Conservation (phyloP, 2,797 vertebrate species). For the Chaetophractus vellerosus region DNA sequence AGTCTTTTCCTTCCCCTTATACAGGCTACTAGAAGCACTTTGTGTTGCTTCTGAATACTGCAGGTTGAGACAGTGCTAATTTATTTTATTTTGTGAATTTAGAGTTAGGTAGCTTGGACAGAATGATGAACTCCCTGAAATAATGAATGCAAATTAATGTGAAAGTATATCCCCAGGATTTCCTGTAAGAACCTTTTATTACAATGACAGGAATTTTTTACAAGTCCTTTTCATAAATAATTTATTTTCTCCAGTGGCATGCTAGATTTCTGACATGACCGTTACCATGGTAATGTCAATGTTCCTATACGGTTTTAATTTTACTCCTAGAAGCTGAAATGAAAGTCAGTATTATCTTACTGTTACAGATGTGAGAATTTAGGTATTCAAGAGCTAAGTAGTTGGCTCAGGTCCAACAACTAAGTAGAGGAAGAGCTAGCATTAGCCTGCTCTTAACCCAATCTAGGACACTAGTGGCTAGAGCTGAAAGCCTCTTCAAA, state of each 20-base stretch:
- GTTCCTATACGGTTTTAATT: constrained; percentile 68
- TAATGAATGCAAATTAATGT: constrained; percentile 74
- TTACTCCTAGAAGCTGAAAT: constrained; percentile 71
- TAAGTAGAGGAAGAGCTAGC: background rate
- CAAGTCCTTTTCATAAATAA: constrained; percentile 80
- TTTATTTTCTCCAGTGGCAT: constrained; percentile 72
- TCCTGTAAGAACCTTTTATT: constrained; percentile 80
- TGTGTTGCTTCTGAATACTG: constrained; percentile 39
- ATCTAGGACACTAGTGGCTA: background rate
- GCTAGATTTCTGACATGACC: constrained; percentile 59
- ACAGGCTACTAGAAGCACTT: background rate
- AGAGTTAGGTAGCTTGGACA: constrained; percentile 66
- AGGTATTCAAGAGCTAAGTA: constrained; percentile 64
- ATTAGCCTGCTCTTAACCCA: background rate
- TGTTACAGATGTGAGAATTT: constrained; percentile 62
- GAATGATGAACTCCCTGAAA: constrained; percentile 56
- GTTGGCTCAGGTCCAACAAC: constrained; percentile 40
- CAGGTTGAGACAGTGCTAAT: constrained; percentile 50
- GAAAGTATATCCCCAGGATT: constrained; percentile 73
- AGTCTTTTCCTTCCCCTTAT: constrained; percentile 34
- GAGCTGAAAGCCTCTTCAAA: background rate
- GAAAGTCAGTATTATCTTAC: constrained; percentile 73
- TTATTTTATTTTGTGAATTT: constrained; percentile 70
- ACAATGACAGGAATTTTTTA: constrained; percentile 70
- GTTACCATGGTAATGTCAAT: constrained; percentile 82